Evolutionary conservation across 1,140 invertebrate genomes (phyloP).

Genomic region (Linepithema humile): DNA sequence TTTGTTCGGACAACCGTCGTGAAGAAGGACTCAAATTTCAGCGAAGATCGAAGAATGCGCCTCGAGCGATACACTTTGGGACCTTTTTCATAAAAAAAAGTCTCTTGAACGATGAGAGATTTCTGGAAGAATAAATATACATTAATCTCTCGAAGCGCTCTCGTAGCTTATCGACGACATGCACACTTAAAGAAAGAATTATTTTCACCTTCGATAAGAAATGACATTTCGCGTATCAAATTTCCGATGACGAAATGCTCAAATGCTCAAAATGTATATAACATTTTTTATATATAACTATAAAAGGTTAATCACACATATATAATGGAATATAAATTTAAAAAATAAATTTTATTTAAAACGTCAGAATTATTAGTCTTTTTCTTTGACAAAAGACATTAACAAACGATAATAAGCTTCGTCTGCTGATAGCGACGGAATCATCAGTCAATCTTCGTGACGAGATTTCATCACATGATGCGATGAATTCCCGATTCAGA

Average conservation of each 20-base stretch:
- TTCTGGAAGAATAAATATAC: slow-evolving; percentile 12
- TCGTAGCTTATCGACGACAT: background rate
- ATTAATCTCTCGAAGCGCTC: background rate
- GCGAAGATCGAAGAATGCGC: slow-evolving; percentile 64
- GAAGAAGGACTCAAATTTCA: slow-evolving; percentile 75
- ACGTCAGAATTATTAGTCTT: background rate
- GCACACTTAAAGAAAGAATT: background rate
- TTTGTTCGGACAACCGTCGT: slow-evolving; percentile 69
- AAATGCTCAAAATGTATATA: background rate
- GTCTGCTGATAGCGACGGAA: background rate
- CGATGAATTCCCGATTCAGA: slow-evolving; percentile 68
- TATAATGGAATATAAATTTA: too few relatives aligned
- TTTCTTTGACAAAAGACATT: background rate
- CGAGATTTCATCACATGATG: slow-evolving; percentile 59
- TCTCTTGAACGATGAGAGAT: background rate
- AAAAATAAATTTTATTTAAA: background rate
- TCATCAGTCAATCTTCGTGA: slow-evolving; percentile 28
- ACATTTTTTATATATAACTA: too few relatives aligned
- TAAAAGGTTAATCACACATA: background rate
- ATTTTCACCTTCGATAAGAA: background rate
- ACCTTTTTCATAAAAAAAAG: slow-evolving; percentile 34
- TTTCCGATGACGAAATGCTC: background rate
- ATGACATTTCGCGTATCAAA: background rate
- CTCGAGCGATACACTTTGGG: slow-evolving; percentile 55
- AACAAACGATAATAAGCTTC: background rate